These are phyloP conservation scores for Conus ventricosus DNA, from an alignment of 1,140 invertebrate genomes.

Conservation along the genomic window DNA sequence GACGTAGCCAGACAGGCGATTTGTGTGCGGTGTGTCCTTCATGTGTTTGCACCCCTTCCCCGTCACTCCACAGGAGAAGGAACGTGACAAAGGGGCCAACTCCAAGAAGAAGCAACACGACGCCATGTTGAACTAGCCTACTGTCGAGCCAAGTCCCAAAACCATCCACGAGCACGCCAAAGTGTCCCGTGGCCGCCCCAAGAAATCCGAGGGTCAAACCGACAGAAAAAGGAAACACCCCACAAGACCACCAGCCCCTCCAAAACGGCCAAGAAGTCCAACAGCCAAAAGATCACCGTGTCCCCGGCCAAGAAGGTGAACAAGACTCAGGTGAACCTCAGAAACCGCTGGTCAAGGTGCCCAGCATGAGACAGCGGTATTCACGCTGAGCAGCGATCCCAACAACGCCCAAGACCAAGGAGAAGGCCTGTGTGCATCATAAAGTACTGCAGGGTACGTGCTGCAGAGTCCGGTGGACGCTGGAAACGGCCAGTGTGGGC, in stretches of 20 bases:
- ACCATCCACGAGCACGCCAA: not conserved
- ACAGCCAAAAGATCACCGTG: conserved; percentile 36
- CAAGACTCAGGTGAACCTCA: conserved; percentile 35
- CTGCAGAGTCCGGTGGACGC: conserved; percentile 41
- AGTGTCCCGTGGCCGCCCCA: not conserved
- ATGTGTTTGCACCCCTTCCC: not conserved
- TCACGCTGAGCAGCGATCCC: conserved; percentile 57
- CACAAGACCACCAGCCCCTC: not conserved
- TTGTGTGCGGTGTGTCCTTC: not conserved
- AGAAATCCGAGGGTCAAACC: conserved; percentile 11
- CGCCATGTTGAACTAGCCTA: conserved; percentile 43
- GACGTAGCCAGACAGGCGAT: no score
- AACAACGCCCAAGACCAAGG: conserved; percentile 51
- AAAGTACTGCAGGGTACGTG: conserved; percentile 25
- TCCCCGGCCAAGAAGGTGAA: conserved; percentile 28
- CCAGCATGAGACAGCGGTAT: conserved; percentile 65
- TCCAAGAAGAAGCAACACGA: conserved; percentile 51
- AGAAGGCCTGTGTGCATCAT: conserved; percentile 36
- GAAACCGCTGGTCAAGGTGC: conserved; percentile 60
- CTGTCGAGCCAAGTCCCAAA: conserved; percentile 28
- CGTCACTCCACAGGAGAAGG: conserved; percentile 46
- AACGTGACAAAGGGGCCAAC: conserved; percentile 44
- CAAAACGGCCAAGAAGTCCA: not conserved
- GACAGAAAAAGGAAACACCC: not conserved
- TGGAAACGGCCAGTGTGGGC: conserved; percentile 51